Evolutionary conservation across 1,140 invertebrate species (phyloP), one percentile per base, ranked within the genome.

Genomic region (Anoplolepis gracilipes): DNA sequence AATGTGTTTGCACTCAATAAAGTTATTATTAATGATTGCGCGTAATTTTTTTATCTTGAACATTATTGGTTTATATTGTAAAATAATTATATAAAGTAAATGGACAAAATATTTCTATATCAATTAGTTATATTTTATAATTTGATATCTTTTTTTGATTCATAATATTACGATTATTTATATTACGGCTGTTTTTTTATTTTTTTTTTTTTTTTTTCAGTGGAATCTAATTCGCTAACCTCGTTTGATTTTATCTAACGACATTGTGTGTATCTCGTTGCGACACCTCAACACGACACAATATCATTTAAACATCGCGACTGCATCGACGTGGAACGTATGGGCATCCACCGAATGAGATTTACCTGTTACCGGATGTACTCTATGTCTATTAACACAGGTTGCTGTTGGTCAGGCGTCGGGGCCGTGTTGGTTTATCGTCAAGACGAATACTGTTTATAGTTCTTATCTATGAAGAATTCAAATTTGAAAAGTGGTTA

Each of bases 281-380:
- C 88, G 84, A 89, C 87, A 89, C 59, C 53, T 82, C 78, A 65
- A 53, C 59, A 65, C 19, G 76, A 79, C 77, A 89, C 77, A 89
- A 89, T 89, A 84, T 81, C 70, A 42, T 59, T 75, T 65, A 72
- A 82, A 88, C 88, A 70, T 69, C 78, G 87, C 86, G 76, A 77
- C 82, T 49, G 75, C 42, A 53, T 86, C 87, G 79, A 59, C 78
- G 61, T 55, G 82, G 84, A 87, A 85, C 78, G 70, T 53, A 79
- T 70, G 87, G 81, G 61, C 75, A 90, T 90, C 75, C 86, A 82
- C 64, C 84, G 87, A 87, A 84, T 90, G 86, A 89, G 75, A 79
- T 62, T 88, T 59, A 70, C 86, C 86, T 81, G 84, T 86, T 61
- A 65, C 86, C 88, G 89, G 86, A 90, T 90, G 87, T 84, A 85